Evolutionary conservation across 2,888 invertebrate genomes (phyloP).

Genomic region (Callyntrura sp.): DNA sequence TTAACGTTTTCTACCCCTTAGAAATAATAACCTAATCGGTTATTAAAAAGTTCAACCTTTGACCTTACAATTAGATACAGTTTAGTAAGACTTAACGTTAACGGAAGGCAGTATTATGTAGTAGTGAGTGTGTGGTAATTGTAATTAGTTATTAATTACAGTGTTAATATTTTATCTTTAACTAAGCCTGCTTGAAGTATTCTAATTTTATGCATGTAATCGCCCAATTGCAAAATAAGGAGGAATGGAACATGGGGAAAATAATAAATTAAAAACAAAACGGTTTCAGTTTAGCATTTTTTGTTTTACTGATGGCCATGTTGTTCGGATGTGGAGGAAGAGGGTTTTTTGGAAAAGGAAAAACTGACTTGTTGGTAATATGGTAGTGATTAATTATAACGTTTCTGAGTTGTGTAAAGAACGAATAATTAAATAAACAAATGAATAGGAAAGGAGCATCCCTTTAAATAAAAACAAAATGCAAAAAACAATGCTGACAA

Average conservation of each 20-base stretch:
- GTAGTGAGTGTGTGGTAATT: background rate
- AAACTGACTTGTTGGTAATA: no score
- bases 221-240: constrained; percentile 6
- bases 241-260: background rate
- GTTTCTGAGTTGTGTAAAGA: no score
- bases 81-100: constrained; percentile 39
- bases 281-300: no score
- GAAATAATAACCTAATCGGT: background rate
- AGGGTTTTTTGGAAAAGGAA: no score
- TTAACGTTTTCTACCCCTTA: background rate
- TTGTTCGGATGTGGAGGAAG: no score
- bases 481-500: no score
- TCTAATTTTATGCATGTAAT: background rate
- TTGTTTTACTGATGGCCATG: no score
- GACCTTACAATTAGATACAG: background rate
- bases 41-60: background rate
- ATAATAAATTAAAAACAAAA: no score
- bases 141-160: background rate
- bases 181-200: background rate
- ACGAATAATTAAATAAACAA: no score
- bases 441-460: no score
- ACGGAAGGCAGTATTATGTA: constrained; percentile 50
- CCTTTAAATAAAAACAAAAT: no score
- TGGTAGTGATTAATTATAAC: no score
- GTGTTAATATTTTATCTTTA: background rate